phyloP scores from a whole-genome alignment of 2,797 vertebrate genomes.

The Micropoecilia bifurca region DNA sequence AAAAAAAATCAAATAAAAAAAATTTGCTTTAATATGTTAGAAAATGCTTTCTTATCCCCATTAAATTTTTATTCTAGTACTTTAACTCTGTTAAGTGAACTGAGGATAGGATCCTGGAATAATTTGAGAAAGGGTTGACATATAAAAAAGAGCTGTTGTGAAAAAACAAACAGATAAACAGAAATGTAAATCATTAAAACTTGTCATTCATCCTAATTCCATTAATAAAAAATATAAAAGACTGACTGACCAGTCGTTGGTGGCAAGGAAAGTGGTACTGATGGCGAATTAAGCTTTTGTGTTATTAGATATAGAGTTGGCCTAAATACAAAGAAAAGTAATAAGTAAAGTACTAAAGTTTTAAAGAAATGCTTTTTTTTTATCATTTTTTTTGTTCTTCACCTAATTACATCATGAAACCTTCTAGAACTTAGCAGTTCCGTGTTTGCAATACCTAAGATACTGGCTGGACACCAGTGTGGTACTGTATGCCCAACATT shows the following conservation, averaged over 20 bases:
- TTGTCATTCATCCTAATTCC: background rate
- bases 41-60: background rate
- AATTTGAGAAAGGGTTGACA: background rate
- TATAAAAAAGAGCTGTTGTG: background rate
- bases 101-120: background rate
- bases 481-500: background rate
- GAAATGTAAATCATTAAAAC: background rate
- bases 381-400: background rate
- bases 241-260: background rate
- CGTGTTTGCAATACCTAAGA: background rate
- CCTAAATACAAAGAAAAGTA: background rate
- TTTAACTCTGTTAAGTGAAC: background rate
- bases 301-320: background rate
- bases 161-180: background rate
- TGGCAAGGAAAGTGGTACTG: background rate
- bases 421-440: background rate
- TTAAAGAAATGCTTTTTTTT: background rate
- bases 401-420: background rate
- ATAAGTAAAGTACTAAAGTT: background rate
- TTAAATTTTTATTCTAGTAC: background rate
- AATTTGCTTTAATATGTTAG: background rate
- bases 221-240: background rate
- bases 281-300: background rate
- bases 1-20: no score
- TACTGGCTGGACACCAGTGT: no score